Base-by-base conservation (phyloP, 2,113 vertebrate genomes). In the Ibidorhyncha struthersii region DNA sequence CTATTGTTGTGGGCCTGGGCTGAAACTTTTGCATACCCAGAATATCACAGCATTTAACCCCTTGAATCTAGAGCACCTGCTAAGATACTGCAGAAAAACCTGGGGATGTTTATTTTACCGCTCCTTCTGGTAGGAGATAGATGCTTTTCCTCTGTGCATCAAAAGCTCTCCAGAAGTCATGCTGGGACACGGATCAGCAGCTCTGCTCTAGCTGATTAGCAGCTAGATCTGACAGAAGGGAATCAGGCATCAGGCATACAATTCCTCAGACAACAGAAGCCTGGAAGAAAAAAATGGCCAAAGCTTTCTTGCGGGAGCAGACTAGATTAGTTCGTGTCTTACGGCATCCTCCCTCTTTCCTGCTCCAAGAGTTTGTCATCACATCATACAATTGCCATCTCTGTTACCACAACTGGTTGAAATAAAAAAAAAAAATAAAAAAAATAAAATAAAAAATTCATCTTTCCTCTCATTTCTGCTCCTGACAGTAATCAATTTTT, bases 401-500 rank as follows among this genome's bases (percentile, higher is more conserved):
- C 41, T 19, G 7, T 25, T 36, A 53, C 7, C 5, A 47, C 22
- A 66, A 32, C 10, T 29, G 20, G 14, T 8, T 36, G 34, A 65
- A 79, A 55, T 4, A 32, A 72, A 17, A 16, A 20, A 50, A 63
- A 43, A 58, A 43, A 8, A 52, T 19, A 14, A 16, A 38, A 69
- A 14, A n/a, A 58, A n/a, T n/a, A n/a, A 49, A 6, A 7, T 38
- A 8, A 14, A 43, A 76, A 4, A 0, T 4, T 40, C 36, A 62
- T 47, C 25, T 85, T 87, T 19, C 16, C 27, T 14, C 16, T 40
- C 12, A 27, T 65, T 90, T 55, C 65, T 1, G 3, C 9, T n/a
- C 6, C 14, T 0, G 0, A n/a, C 8, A 43, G 15, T 26, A 52
- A 45, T 17, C 5, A 69, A 8, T 32, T 92, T 84, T 55, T 52